Evolutionary conservation across 2,797 vertebrate genomes (phyloP).

Genomic region (Hippopotamyrus pictus): DNA sequence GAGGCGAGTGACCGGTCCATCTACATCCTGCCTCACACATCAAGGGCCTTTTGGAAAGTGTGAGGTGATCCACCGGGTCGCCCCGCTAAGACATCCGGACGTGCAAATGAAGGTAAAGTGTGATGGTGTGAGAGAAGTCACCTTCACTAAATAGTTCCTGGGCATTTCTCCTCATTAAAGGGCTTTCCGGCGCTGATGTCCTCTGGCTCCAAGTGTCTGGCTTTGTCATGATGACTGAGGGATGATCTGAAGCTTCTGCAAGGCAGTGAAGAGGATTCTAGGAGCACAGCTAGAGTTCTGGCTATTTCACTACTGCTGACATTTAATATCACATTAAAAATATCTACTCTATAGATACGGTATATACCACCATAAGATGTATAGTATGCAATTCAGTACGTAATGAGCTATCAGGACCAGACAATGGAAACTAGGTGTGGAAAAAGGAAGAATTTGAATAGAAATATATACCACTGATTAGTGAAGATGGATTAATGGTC

Average conservation of each 20-base stretch:
- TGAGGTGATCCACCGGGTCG: neutral
- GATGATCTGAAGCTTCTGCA: neutral
- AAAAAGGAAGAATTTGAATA: neutral
- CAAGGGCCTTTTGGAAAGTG: neutral
- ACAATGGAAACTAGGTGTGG: neutral
- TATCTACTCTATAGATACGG: neutral
- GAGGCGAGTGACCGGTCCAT: neutral
- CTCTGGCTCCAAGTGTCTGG: neutral
- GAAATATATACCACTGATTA: neutral
- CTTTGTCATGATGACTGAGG: neutral
- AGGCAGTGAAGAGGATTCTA: neutral
- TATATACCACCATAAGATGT: neutral
- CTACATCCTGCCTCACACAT: neutral
- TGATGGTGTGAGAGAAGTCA: neutral
- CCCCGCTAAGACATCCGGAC: neutral
- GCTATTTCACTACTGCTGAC: neutral
- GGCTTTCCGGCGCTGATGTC: neutral
- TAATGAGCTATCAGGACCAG: neutral
- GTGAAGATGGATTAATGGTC: neutral
- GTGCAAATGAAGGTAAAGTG: conserved; percentile 3
- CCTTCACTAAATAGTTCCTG: conserved; percentile 9
- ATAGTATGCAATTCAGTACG: neutral
- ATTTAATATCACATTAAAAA: conserved; percentile 4
- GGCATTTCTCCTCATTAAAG: neutral
- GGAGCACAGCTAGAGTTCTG: neutral